phyloP scores from a whole-genome alignment of 2,113 vertebrate genomes.

The Stigmatopora nigra region DNA sequence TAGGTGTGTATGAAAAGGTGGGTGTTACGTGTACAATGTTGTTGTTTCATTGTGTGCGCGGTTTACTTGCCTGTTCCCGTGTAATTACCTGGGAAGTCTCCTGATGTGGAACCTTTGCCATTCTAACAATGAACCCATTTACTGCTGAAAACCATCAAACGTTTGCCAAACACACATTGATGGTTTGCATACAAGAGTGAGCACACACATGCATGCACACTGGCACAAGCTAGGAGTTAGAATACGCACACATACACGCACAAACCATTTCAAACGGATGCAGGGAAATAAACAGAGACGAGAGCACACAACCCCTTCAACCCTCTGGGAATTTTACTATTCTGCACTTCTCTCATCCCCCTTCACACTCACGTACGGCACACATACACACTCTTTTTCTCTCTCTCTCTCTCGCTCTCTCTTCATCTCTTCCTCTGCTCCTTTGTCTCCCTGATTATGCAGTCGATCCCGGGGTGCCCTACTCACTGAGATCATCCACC shows the following conservation, averaged over 20 bases:
- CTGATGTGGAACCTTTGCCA: conserved; percentile 66
- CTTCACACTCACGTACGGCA: conserved; percentile 14
- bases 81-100: conserved; percentile 65
- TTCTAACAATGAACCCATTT: conserved; percentile 69
- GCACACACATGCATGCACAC: conserved; percentile 21
- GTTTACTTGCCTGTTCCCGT: conserved; percentile 46
- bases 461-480: conserved; percentile 72
- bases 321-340: conserved; percentile 76
- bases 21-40: background rate
- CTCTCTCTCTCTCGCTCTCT: conserved; percentile 31
- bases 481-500: conserved; percentile 73
- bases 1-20: conserved; percentile 8
- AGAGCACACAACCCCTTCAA: conserved; percentile 69
- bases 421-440: conserved; percentile 66
- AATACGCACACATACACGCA: conserved; percentile 29
- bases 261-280: conserved; percentile 70
- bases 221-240: conserved; percentile 26
- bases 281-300: conserved; percentile 75
- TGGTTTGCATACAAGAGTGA: conserved; percentile 6
- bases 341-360: conserved; percentile 67
- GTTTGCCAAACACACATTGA: conserved; percentile 38
- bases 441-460: conserved; percentile 78
- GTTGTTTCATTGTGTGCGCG: conserved; percentile 32
- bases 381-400: conserved; percentile 16
- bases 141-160: conserved; percentile 65